phyloP scores from a whole-genome alignment of 2,797 vertebrate genomes.

The Micropoecilia bifurca region DNA sequence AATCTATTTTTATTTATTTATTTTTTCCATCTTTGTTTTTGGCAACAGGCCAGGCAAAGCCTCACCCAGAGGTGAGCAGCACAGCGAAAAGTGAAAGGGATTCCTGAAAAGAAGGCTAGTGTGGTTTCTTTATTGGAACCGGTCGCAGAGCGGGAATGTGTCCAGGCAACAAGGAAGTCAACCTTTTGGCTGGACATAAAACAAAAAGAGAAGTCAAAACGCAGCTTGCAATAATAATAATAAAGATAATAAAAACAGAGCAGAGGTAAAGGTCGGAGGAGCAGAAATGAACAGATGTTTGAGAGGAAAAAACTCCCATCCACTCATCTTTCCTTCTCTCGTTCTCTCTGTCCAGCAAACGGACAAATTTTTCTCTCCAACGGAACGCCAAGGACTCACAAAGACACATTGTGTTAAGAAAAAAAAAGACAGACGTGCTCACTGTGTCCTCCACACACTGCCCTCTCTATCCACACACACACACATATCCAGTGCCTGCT shows the following conservation, averaged over 20 bases:
- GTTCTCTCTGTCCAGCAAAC: constrained; percentile 30
- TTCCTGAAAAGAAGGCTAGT: neutral
- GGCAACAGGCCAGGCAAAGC: neutral
- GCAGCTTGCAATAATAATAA: constrained; percentile 7
- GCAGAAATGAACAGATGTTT: constrained; percentile 1
- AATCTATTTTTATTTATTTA: neutral
- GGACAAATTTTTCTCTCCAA: constrained; percentile 65
- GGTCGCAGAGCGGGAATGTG: neutral
- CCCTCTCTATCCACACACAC: constrained; percentile 26
- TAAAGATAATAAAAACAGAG: constrained; percentile 10
- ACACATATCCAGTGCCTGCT: constrained; percentile 32
- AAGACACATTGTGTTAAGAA: constrained; percentile 77
- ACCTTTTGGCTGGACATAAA: neutral
- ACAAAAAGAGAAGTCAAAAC: neutral
- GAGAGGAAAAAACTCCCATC: neutral
- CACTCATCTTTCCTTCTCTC: constrained; percentile 6
- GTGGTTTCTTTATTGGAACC: neutral
- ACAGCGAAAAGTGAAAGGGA: neutral
- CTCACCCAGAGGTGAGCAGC: neutral
- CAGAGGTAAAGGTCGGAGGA: constrained; percentile 18
- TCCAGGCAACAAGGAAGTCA: neutral
- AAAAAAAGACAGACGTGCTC: constrained; percentile 62
- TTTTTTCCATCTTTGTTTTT: neutral
- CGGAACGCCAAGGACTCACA: constrained; percentile 72
- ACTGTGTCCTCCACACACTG: constrained; percentile 46